phyloP scores from a whole-genome alignment of 1,140 invertebrate species.

The Rhagoletis pomonella region DNA sequence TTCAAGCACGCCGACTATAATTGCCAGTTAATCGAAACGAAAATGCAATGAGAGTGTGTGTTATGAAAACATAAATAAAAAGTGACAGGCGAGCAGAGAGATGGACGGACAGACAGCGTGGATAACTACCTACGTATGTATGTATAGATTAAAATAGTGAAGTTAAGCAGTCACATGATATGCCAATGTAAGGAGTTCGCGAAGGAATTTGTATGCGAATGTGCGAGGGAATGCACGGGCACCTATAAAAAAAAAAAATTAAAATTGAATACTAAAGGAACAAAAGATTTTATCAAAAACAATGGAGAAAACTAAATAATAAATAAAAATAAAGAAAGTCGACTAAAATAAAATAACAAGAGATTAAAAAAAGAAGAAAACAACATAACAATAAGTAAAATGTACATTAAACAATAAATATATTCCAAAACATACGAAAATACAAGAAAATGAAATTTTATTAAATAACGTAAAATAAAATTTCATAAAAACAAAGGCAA shows the following conservation, averaged over 20 bases:
- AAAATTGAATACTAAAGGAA: neutral
- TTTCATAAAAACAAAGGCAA: too few relatives aligned
- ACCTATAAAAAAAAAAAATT: neutral
- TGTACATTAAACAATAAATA: neutral
- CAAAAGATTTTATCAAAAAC: neutral
- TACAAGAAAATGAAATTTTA: too few relatives aligned
- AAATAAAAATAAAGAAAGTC: neutral
- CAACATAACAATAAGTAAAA: neutral
- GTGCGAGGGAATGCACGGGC: neutral
- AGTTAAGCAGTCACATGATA: neutral
- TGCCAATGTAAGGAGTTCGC: neutral
- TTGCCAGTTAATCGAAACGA: slow-evolving; percentile 24
- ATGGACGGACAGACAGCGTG: neutral
- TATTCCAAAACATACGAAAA: too few relatives aligned
- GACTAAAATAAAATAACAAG: neutral
- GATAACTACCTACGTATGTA: too few relatives aligned
- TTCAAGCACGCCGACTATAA: neutral
- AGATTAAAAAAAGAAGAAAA: neutral
- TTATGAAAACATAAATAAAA: neutral
- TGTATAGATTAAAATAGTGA: neutral
- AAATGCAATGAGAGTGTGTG: neutral
- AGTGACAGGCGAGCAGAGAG: neutral
- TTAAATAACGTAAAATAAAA: too few relatives aligned
- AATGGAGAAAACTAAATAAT: neutral
- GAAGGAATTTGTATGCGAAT: neutral